phyloP scores from a whole-genome alignment of 2,113 vertebrate genomes.

The Copsychus sechellarum region DNA sequence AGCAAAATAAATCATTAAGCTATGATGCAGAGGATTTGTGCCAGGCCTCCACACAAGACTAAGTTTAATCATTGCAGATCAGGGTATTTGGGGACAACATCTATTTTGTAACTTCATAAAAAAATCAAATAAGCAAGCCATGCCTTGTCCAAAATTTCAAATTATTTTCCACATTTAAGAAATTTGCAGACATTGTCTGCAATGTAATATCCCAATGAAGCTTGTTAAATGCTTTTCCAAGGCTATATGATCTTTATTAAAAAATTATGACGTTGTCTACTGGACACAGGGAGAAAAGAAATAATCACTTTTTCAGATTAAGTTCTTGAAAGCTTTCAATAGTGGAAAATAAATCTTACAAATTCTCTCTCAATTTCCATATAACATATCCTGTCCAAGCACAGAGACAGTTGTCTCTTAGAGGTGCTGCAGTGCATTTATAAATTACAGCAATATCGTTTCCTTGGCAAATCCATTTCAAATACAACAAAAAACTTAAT shows the following conservation, averaged over 20 bases:
- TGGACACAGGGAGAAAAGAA: slow-evolving; percentile 6
- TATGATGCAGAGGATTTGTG: slow-evolving; percentile 3
- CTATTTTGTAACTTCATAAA: slow-evolving; percentile 36
- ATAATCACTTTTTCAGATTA: slow-evolving; percentile 65
- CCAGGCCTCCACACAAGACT: slow-evolving; percentile 4
- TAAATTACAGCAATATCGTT: slow-evolving; percentile 18
- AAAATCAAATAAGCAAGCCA: background rate
- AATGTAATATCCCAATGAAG: background rate
- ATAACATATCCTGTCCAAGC: slow-evolving; percentile 9
- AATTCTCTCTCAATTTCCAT: slow-evolving; percentile 30
- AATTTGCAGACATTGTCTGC: background rate
- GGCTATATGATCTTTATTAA: background rate
- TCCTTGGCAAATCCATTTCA: slow-evolving; percentile 43
- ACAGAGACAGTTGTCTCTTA: slow-evolving; percentile 13
- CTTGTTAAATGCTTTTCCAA: slow-evolving; percentile 27
- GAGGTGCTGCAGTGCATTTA: background rate
- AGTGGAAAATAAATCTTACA: slow-evolving; percentile 23
- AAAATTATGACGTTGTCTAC: background rate
- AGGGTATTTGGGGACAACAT: slow-evolving; percentile 46
- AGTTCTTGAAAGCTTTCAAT: background rate
- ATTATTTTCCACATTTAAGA: slow-evolving; percentile 23
- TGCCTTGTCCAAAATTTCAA: background rate
- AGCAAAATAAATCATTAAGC: slow-evolving; percentile 54
- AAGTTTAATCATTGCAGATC: slow-evolving; percentile 46
- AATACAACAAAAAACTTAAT: slow-evolving; percentile 24